A percentile compares a stretch with the other conserved stretches of the same genome.
Conservation (phyloP, 2,888 invertebrate species). For the Eupithecia insigniata region DNA sequence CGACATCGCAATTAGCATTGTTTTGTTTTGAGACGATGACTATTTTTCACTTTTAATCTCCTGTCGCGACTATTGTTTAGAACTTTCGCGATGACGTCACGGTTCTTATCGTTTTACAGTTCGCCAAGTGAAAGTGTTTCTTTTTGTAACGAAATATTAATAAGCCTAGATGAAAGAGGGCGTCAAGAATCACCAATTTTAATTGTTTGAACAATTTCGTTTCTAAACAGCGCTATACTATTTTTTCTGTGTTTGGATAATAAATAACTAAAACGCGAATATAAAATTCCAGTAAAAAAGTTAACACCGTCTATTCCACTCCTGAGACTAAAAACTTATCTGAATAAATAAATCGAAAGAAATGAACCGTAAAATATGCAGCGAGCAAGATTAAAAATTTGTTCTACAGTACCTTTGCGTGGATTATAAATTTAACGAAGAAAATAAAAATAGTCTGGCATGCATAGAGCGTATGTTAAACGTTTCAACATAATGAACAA, state of each 20-base stretch:
- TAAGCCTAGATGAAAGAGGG: constrained; percentile 7
- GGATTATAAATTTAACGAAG: constrained; percentile 39
- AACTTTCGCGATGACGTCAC: constrained; percentile 55
- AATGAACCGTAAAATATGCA: constrained; percentile 26
- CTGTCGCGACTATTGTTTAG: constrained; percentile 56
- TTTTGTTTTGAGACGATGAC: constrained; percentile 62
- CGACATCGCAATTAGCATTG: constrained; percentile 61
- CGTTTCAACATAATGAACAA: constrained; percentile 55
- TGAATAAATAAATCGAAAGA: constrained; percentile 16
- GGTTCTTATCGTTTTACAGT: constrained; percentile 56
- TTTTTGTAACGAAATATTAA: constrained; percentile 31
- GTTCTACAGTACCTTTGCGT: constrained; percentile 14
- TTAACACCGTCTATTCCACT: background rate
- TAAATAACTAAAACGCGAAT: background rate
- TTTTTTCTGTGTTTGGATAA: background rate
- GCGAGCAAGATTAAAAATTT: constrained; percentile 19
- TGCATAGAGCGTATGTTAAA: constrained; percentile 56
- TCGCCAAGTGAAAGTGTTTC: constrained; percentile 46
- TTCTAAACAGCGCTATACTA: background rate
- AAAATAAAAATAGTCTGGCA: constrained; percentile 56
- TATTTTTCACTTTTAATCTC: constrained; percentile 68
- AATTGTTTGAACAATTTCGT: background rate
- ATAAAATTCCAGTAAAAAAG: constrained; percentile 1
- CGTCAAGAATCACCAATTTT: background rate
- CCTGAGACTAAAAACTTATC: constrained; percentile 5